Percentiles rank a stretch among this genome's conserved stretches.
These are phyloP conservation scores for Xanthia icteritia DNA, from an alignment of 2,888 invertebrate species.

Conservation along the genomic window DNA sequence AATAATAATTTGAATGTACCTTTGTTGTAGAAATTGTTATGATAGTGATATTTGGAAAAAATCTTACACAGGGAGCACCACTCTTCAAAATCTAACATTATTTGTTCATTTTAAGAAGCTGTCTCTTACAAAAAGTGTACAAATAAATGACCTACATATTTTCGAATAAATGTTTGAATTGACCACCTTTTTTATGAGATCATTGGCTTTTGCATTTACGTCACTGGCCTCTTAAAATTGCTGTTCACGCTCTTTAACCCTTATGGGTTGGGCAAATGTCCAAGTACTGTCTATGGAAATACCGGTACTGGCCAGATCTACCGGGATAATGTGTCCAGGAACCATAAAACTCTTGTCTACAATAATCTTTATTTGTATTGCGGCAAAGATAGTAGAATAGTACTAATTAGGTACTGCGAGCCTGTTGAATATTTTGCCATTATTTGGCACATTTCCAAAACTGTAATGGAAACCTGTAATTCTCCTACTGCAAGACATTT, in stretches of 20 bases:
- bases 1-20: not conserved
- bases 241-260: constrained; percentile 56
- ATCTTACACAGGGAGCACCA: not conserved
- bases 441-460: not conserved
- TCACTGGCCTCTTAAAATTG: constrained; percentile 43
- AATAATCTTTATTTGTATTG: not conserved
- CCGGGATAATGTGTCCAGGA: constrained; percentile 1
- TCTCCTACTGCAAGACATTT: not conserved
- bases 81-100: not conserved
- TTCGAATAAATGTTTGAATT: constrained; percentile 29
- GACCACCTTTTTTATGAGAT: constrained; percentile 54
- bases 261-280: constrained; percentile 54
- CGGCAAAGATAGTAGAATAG: not conserved
- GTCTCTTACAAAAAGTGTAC: constrained; percentile 10
- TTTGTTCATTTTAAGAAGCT: not conserved
- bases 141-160: constrained; percentile 44
- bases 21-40: not conserved
- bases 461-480: not conserved
- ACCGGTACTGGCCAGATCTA: constrained; percentile 9
- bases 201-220: constrained; percentile 46
- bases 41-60: not conserved
- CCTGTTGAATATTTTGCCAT: not conserved
- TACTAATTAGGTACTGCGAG: not conserved
- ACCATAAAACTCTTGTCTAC: not conserved
- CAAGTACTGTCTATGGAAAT: constrained; percentile 31